Evolutionary conservation across 2,113 vertebrate species (phyloP).

Genomic region (Gobiocypris rarus): DNA sequence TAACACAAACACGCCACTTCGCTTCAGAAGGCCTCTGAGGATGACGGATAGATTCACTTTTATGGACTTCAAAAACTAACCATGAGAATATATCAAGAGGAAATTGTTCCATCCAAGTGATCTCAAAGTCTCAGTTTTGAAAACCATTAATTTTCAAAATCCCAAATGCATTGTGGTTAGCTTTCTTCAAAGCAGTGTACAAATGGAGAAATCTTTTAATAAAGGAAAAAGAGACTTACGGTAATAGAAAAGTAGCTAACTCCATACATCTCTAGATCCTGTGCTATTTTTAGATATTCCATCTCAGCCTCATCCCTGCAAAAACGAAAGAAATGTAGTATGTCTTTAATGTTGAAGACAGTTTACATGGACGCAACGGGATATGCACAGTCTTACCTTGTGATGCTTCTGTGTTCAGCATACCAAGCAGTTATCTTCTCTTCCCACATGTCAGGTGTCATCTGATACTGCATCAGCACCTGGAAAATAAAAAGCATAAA

Average conservation of each 20-base stretch:
- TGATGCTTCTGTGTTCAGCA: conserved; percentile 88
- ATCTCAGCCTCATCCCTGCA: conserved; percentile 91
- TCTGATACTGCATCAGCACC: conserved; percentile 94
- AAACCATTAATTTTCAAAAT: neutral
- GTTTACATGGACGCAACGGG: neutral
- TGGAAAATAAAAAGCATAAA: conserved; percentile 58
- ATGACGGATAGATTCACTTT: no score
- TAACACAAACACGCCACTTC: no score
- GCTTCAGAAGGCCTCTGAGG: no score
- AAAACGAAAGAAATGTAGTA: conserved; percentile 33
- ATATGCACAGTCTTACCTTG: conserved; percentile 76
- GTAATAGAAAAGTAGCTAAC: conserved; percentile 91
- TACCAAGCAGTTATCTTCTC: conserved; percentile 95
- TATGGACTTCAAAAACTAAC: no score
- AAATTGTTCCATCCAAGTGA: neutral
- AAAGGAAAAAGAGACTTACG: conserved; percentile 74
- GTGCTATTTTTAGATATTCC: conserved; percentile 93
- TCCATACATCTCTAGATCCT: conserved; percentile 94
- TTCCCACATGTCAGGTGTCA: conserved; percentile 96
- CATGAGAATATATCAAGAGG: neutral
- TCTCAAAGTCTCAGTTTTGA: neutral
- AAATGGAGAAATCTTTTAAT: neutral
- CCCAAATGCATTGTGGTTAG: neutral
- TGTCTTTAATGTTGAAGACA: neutral
- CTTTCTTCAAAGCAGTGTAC: neutral